These are phyloP conservation scores for Patella ulyssiponensis DNA, from an alignment of 2,888 invertebrate genomes.

Conservation along the genomic window DNA sequence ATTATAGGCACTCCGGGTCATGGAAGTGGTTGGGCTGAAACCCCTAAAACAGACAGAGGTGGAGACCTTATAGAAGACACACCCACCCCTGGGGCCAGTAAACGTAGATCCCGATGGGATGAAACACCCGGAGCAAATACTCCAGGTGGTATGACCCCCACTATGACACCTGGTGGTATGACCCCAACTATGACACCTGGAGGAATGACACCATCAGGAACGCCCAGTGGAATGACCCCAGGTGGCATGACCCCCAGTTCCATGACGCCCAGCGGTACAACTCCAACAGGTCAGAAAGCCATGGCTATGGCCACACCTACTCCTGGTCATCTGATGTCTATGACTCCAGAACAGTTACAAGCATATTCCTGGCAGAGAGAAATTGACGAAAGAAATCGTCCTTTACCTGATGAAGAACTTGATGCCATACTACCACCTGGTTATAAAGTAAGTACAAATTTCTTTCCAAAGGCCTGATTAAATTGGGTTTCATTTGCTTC, in stretches of 20 bases:
- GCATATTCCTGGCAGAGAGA: conserved; percentile 98
- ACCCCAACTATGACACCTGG: conserved; percentile 69
- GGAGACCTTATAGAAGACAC: conserved; percentile 83
- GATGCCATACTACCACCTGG: conserved; percentile 98
- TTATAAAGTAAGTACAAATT: conserved; percentile 82
- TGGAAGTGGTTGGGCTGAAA: conserved; percentile 98
- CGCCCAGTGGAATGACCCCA: conserved; percentile 50
- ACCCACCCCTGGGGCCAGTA: conserved; percentile 94
- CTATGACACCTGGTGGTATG: conserved; percentile 76
- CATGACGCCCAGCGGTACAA: conserved; percentile 72
- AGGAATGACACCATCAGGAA: conserved; percentile 72
- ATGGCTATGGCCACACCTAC: conserved; percentile 99
- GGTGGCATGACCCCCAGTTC: conserved; percentile 71
- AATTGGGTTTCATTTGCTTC: too few species aligned
- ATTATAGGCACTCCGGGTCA: conserved; percentile 91
- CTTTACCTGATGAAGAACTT: conserved; percentile 95
- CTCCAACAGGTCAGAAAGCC: conserved; percentile 82
- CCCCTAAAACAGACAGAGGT: conserved; percentile 92
- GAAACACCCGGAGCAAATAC: conserved; percentile 86
- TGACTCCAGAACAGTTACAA: conserved; percentile 99
- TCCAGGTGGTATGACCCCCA: conserved; percentile 69
- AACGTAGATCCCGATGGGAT: conserved; percentile 97
- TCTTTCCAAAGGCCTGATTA: too few species aligned
- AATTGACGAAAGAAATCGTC: conserved; percentile 97
- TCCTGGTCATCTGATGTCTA: conserved; percentile 92